Base-by-base conservation (phyloP, 2,888 invertebrate genomes). In the Oxyscelio sp. region DNA sequence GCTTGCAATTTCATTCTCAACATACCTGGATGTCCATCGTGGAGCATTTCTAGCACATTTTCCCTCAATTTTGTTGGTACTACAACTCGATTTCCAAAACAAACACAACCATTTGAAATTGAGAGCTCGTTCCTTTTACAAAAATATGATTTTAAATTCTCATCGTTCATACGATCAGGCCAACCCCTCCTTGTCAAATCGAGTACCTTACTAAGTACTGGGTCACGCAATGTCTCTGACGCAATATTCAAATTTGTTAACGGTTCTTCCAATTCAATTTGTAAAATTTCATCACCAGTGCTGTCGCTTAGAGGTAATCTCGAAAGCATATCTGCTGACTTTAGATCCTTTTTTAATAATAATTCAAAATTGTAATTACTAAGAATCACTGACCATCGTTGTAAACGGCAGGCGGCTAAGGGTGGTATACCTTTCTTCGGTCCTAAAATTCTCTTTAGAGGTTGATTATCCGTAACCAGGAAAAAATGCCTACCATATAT, bases 1-100 rank as follows among this genome's bases (percentile, higher is more conserved):
- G 90, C 91, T 40, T 52, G 24, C n/a, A 87, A 65, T 84, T 92
- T 91, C 85, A 88, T 89, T 65, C 86, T 87, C 40, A 87, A 88
- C 19, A 86, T 86, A 27, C 89, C 92, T 8, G 87, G 79, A 74
- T 92, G 91, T 4, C 52, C 74, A 6, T 65, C 43, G 19, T 87
- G 85, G 17, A 86, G 19, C n/a, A 81, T 74, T 1, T 52, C 15
- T 31, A 61, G 52, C 0, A 85, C 48, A 17, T 54, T 19, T 0
- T 40, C 13, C 15, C 71, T 11, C 45, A 83, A 56, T n/a, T 19
- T 43, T 11, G 31, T 6, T 11, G 81, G 73, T 6, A 86, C 40
- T 22, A 83, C 48, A 21, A 85, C 27, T 38, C 81, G 6, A 48
- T 81, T 48, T 0, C 56, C 71, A 9, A 43, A 34, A 24, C 56